Evolutionary conservation across 2,113 vertebrate species (phyloP).

Genomic region (Trachemys scripta): DNA sequence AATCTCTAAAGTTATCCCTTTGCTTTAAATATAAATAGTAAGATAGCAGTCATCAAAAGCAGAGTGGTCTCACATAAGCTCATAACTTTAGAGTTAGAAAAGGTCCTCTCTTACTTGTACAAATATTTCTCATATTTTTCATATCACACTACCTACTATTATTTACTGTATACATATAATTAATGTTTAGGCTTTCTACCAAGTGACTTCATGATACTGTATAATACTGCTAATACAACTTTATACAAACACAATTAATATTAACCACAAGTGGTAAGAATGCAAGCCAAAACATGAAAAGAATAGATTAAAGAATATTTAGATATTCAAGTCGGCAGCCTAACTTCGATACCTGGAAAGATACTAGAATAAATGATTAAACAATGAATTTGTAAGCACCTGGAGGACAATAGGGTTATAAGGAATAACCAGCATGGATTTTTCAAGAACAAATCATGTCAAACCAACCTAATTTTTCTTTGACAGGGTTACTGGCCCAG

Average conservation of each 20-base stretch:
- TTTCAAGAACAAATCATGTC: background rate
- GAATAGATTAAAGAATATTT: background rate
- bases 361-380: background rate
- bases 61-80: background rate
- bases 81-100: background rate
- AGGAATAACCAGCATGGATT: background rate
- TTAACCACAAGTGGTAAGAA: background rate
- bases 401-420: background rate
- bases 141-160: background rate
- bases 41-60: background rate
- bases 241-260: background rate
- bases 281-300: background rate
- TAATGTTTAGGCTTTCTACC: background rate
- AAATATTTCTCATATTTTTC: background rate
- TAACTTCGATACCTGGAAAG: background rate
- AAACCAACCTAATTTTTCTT: background rate
- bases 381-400: background rate
- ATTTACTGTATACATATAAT: no score
- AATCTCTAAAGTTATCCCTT: background rate
- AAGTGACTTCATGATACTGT: background rate
- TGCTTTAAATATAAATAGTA: background rate
- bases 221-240: background rate
- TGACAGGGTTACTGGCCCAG: background rate
- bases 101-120: background rate
- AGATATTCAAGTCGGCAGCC: background rate